Evolutionary conservation across 2,888 invertebrate genomes (phyloP), one percentile per base, ranked within the genome.

Genomic region (Blastobasis adustella): DNA sequence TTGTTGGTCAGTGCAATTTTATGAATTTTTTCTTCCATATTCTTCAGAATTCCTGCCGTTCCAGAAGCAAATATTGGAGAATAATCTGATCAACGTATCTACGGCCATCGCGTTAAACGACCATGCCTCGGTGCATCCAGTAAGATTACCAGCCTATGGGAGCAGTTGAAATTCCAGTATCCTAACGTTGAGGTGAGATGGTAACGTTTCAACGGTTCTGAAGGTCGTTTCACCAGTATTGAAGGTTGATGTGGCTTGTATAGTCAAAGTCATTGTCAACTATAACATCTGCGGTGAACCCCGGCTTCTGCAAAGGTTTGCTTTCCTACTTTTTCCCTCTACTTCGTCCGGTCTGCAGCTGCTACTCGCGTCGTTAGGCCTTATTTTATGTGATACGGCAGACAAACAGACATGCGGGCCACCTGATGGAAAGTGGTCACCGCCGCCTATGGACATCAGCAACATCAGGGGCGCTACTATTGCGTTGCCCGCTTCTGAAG

Each of bases 41-140:
- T 6, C n/a, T 47, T 4, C 79, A 95, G 95, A 94, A 73, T 95
- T 93, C 76, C 94, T 94, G 8, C 92, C 94, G 23, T 94, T 94
- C 72, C 94, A 94, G 79, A 90, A 91, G 58, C 91, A 93, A 61
- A 79, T 95, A 42, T 64, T 92, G 10, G 91, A 92, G 39, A 90
- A 92, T 57, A 90, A 92, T 49, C 86, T 95, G 44, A 90, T 93
- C 4, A 89, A 90, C 54, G 78, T 94, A 37, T 90, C 93, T 0
- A 82, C 92, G 37, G 90, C 92, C 47, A 90, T 95, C 65, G 91
- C 92, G 0, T 85, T 91, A 55, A 89, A 91, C 56, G 95, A 95
- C 68, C 85, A 87, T 95, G 95, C 60, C 75, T 95, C 8, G 90
- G 91, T 2, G 90, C 92, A 45, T 92, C 94, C 70, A 90, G 93